Conservation (phyloP, 2,113 vertebrate genomes). For the Otolemur garnettii region DNA sequence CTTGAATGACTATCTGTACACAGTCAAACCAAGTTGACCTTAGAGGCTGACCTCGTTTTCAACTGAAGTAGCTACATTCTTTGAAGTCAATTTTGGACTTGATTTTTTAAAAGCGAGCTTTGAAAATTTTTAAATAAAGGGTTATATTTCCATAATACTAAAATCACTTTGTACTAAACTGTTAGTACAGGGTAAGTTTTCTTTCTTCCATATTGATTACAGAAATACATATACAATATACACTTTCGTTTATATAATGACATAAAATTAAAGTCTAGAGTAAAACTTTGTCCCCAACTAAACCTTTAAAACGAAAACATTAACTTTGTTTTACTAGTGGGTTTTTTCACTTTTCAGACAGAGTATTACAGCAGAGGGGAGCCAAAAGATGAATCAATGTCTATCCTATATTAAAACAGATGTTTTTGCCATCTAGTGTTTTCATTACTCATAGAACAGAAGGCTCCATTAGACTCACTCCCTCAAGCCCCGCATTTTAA, state of each 20-base stretch:
- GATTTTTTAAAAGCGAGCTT: conserved; percentile 71
- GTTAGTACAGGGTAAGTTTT: conserved; percentile 6
- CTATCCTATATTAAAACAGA: conserved; percentile 46
- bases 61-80: conserved; percentile 76
- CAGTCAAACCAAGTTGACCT: conserved; percentile 50
- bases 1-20: conserved; percentile 64
- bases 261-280: not conserved
- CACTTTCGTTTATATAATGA: not conserved
- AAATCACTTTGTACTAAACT: conserved; percentile 69
- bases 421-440: conserved; percentile 56
- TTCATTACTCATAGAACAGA: conserved; percentile 63
- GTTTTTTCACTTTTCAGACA: not conserved
- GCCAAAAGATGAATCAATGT: conserved; percentile 64
- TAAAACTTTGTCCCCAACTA: not conserved
- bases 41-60: conserved; percentile 70
- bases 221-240: conserved; percentile 34
- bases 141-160: conserved; percentile 69
- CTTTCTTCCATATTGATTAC: conserved; percentile 21
- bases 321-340: not conserved
- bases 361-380: conserved; percentile 31
- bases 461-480: not conserved
- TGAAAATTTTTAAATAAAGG: conserved; percentile 78
- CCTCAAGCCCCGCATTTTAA: not conserved
- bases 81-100: conserved; percentile 78
- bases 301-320: conserved; percentile 20